A percentile compares a stretch with the other conserved stretches of the same genome.
phyloP scores from a whole-genome alignment of 2,888 invertebrate genomes.

The Uloborus plumipes region DNA sequence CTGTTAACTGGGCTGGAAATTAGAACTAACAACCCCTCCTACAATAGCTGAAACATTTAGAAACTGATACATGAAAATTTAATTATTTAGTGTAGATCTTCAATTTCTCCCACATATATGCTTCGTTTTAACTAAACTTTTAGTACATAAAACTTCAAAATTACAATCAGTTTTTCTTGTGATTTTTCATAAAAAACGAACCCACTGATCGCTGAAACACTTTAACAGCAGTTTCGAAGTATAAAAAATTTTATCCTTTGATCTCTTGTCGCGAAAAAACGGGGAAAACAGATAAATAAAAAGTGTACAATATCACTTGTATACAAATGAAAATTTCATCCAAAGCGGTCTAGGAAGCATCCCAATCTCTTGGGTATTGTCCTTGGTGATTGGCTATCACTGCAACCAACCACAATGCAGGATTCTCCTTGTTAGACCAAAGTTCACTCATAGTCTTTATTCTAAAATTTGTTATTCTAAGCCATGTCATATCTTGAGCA shows the following conservation, averaged over 20 bases:
- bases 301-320: slow-evolving; percentile 20
- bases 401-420: slow-evolving; percentile 18
- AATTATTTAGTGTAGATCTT: no score
- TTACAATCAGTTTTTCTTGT: no score
- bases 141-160: no score
- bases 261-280: not conserved
- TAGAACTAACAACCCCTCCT: no score
- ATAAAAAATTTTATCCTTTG: slow-evolving; percentile 5
- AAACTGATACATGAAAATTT: no score
- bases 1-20: no score
- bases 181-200: no score
- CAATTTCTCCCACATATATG: no score
- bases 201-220: not conserved
- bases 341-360: slow-evolving; percentile 4
- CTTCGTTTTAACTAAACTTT: no score
- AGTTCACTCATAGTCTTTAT: slow-evolving; percentile 16
- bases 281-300: slow-evolving; percentile 1
- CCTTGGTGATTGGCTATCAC: slow-evolving; percentile 11
- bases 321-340: slow-evolving; percentile 9
- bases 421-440: slow-evolving; percentile 3
- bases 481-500: slow-evolving; percentile 44
- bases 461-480: slow-evolving; percentile 19
- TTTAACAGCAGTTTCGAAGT: slow-evolving; percentile 4
- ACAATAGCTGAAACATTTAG: no score
- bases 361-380: slow-evolving; percentile 7